Conservation (phyloP, 2,797 vertebrate species). For the Hydrocynus forskahlii region DNA sequence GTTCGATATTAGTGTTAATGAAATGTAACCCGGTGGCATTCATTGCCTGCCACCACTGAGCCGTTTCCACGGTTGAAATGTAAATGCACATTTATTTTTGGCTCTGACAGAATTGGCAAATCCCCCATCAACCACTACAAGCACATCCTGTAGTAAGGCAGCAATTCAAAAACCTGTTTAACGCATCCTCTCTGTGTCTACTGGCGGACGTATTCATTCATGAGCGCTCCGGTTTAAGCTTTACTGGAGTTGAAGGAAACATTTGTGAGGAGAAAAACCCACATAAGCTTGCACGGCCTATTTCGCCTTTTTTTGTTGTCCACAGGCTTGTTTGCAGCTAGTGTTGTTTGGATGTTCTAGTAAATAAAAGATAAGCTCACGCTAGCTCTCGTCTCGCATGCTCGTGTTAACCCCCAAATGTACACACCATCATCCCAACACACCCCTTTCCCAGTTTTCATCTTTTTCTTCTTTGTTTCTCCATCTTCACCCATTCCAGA, state of each 20-base stretch:
- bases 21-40: slow-evolving; percentile 36
- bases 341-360: slow-evolving; percentile 26
- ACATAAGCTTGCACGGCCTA: slow-evolving; percentile 16
- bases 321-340: slow-evolving; percentile 31
- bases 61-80: slow-evolving; percentile 17
- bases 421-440: not conserved
- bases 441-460: slow-evolving; percentile 11
- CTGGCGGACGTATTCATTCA: slow-evolving; percentile 29
- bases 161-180: slow-evolving; percentile 10
- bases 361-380: slow-evolving; percentile 52
- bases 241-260: not conserved
- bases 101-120: slow-evolving; percentile 33
- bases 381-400: not conserved
- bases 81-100: slow-evolving; percentile 41
- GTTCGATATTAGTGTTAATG: slow-evolving; percentile 28
- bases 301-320: slow-evolving; percentile 21
- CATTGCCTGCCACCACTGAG: slow-evolving; percentile 7
- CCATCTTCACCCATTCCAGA: slow-evolving; percentile 16
- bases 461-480: slow-evolving; percentile 16
- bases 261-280: not conserved
- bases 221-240: not conserved
- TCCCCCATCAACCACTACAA: slow-evolving; percentile 1
- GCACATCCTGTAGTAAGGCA: slow-evolving; percentile 9
- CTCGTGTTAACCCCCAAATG: slow-evolving; percentile 30
- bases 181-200: slow-evolving; percentile 10